Percentiles rank a stretch among this genome's conserved stretches.
phyloP scores from a whole-genome alignment of 2,113 vertebrate genomes.

The Anthoscopus minutus region DNA sequence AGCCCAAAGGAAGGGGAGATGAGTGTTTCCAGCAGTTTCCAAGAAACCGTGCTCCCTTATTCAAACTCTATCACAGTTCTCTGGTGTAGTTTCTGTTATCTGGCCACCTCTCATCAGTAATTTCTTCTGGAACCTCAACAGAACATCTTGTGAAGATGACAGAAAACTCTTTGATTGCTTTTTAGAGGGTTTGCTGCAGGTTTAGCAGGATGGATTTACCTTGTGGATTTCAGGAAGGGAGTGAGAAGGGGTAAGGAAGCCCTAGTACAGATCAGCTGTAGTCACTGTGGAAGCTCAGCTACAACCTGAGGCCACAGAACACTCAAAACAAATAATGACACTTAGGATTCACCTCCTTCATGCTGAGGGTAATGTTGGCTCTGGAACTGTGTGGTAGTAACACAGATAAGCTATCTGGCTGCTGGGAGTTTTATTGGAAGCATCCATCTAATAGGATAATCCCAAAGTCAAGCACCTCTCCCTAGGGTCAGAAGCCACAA shows the following conservation, averaged over 20 bases:
- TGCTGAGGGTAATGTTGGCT: neutral
- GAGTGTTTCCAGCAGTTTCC: neutral
- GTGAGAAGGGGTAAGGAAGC: neutral
- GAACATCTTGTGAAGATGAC: neutral
- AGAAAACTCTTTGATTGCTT: neutral
- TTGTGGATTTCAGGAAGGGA: neutral
- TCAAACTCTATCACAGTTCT: neutral
- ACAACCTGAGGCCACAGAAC: neutral
- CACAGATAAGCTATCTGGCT: neutral
- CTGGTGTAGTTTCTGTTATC: neutral
- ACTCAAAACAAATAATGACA: accelerated
- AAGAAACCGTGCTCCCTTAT: neutral
- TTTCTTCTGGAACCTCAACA: neutral
- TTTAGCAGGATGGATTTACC: neutral
- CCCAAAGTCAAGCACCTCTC: neutral
- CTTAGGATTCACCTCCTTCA: neutral
- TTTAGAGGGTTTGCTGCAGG: neutral
- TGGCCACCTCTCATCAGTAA: neutral
- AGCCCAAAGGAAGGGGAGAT: neutral
- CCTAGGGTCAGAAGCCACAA: constrained; percentile 7
- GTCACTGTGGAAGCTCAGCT: neutral
- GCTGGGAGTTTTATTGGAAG: constrained; percentile 5
- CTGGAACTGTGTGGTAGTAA: neutral
- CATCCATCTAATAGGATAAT: constrained; percentile 14
- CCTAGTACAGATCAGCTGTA: neutral